Percentiles rank a stretch among this genome's conserved stretches.
phyloP scores from a whole-genome alignment of 1,140 invertebrate species.

The Anagrus nilaparvatae region DNA sequence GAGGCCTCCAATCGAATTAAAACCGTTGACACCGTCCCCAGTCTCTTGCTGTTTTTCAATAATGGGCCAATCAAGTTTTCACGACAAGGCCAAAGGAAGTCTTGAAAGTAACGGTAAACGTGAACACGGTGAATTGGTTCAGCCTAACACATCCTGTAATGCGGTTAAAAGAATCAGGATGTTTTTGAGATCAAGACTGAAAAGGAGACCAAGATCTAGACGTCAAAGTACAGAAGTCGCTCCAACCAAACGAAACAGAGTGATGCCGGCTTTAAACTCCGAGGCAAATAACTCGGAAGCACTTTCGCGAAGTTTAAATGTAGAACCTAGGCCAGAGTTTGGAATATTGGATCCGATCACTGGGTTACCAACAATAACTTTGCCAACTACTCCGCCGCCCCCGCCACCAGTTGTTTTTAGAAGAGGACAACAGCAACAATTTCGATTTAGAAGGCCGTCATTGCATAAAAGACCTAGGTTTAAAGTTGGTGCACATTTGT shows the following conservation, averaged over 20 bases:
- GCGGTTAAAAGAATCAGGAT: slow-evolving; percentile 32
- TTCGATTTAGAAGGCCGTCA: slow-evolving; percentile 24
- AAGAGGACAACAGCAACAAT: slow-evolving; percentile 26
- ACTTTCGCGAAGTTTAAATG: too few species aligned
- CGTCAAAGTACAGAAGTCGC: slow-evolving; percentile 17
- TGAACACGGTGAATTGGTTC: too few species aligned
- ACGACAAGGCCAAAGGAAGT: too few species aligned
- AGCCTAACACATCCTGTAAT: slow-evolving; percentile 27
- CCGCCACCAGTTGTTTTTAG: too few species aligned
- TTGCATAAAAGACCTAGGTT: slow-evolving; percentile 33
- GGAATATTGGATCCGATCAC: too few species aligned
- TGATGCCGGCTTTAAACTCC: slow-evolving; percentile 21
- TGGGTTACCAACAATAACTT: too few species aligned
- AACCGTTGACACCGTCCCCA: slow-evolving; percentile 35
- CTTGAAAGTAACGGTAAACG: too few species aligned
- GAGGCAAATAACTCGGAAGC: slow-evolving; percentile 19
- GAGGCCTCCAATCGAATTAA: slow-evolving; percentile 19
- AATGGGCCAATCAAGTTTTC: slow-evolving; percentile 17
- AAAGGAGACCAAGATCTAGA: slow-evolving; percentile 25
- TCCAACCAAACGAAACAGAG: slow-evolving; percentile 22
- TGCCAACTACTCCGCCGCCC: too few species aligned
- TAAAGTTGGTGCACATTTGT: slow-evolving; percentile 35
- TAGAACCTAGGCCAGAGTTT: too few species aligned
- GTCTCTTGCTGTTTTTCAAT: slow-evolving; percentile 38
- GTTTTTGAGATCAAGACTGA: slow-evolving; percentile 27